A percentile compares a stretch with the other conserved stretches of the same genome.
Conservation (phyloP, 1,140 invertebrate genomes). For the Drosophila carrolli region DNA sequence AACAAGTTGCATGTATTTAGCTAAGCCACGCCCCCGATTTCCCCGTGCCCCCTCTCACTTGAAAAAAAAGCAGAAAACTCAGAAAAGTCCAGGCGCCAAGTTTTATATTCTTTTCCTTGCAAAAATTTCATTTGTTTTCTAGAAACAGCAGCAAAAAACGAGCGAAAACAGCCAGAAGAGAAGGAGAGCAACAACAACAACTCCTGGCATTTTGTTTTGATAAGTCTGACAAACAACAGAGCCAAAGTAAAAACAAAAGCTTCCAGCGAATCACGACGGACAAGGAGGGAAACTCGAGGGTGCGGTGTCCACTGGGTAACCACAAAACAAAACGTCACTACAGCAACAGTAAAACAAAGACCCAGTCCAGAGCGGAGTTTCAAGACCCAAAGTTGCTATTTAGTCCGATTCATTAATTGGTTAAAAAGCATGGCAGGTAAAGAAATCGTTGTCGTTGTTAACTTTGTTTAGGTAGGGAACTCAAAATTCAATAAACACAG, state of each 20-base stretch:
- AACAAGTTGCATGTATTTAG: conserved; percentile 53
- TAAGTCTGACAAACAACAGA: conserved; percentile 71
- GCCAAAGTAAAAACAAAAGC: conserved; percentile 76
- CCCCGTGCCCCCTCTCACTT: not conserved
- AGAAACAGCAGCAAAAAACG: conserved; percentile 58
- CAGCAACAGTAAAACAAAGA: conserved; percentile 46
- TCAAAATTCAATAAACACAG: not conserved
- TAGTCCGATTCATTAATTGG: conserved; percentile 16
- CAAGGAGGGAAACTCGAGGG: conserved; percentile 7
- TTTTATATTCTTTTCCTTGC: conserved; percentile 47
- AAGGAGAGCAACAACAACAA: conserved; percentile 37
- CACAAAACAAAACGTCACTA: conserved; percentile 72
- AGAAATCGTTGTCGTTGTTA: not conserved
- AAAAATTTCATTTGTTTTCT: conserved; percentile 70
- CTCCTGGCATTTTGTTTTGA: conserved; percentile 75
- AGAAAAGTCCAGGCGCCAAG: conserved; percentile 49
- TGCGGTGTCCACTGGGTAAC: conserved; percentile 53
- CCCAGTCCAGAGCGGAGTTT: conserved; percentile 3
- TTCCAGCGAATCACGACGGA: conserved; percentile 61
- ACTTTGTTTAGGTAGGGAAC: not conserved
- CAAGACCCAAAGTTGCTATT: conserved; percentile 16
- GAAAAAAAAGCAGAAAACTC: not conserved
- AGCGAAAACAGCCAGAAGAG: conserved; percentile 47
- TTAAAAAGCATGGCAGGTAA: not conserved
- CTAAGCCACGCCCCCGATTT: conserved; percentile 15